Evolutionary conservation across 2,797 vertebrate species (phyloP), one percentile per base, ranked within the genome.

Genomic region (Tarsius wallacei): DNA sequence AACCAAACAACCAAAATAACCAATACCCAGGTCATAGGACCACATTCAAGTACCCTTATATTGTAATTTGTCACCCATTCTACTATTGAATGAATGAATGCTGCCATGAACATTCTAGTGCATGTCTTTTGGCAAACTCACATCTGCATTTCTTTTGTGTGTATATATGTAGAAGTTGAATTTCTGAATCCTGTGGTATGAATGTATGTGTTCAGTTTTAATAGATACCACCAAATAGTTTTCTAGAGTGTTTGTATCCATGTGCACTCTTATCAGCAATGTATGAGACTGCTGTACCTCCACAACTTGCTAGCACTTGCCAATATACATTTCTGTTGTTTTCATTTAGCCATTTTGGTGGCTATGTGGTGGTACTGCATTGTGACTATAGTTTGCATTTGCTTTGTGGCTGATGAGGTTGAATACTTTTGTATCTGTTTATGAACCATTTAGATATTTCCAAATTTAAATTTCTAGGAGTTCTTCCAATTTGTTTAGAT

Each of bases 401-500:
- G 31, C 76, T 66, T 66, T 36, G 19, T 55, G 4, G 15, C 21
- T 21, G 13, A 49, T 51, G 84, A 85, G 33, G 31, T 7, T 57
- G 33, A 31, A 7, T 31, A 53, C 17, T 11, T 71, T 96, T 64
- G 70, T 61, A 42, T 89, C 28, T 10, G 24, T 68, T 90, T 49
- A 61, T 86, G 51, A 24, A 11, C 28, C 28, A 31, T 84, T 70
- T 64, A 51, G 17, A 49, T 33, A 53, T 26, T 63, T 53, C 84
- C 59, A 14, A 78, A 22, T 33, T 93, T 86, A 88, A 57, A 57
- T 51, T 42, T 78, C 36, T 90, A 31, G 28, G 22, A 33, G 87
- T 91, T 82, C 63, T 9, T 47, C 36, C 4, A 28, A 89, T 66
- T 88, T 63, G 53, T 73, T 85, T 88, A 82, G 55, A 7, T 64